These are phyloP conservation scores for Drosophila flavopinicola DNA, from an alignment of 2,888 invertebrate genomes.

Conservation along the genomic window DNA sequence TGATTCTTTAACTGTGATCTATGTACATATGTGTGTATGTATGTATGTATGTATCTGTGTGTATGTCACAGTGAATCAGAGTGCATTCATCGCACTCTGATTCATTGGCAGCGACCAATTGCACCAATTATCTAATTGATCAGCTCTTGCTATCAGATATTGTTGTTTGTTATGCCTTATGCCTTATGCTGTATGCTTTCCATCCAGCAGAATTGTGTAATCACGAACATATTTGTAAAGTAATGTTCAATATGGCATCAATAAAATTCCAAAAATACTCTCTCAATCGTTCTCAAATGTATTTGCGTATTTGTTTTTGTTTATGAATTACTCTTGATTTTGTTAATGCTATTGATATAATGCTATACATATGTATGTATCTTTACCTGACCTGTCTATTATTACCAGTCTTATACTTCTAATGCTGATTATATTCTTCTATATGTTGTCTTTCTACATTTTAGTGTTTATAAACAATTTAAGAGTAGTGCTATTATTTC, in stretches of 20 bases:
- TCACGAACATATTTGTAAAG: no score
- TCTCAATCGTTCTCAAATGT: background rate
- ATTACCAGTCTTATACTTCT: no score
- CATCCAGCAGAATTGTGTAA: no score
- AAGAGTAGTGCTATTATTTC: no score
- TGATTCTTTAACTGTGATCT: slow-evolving; percentile 16
- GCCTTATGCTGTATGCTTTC: background rate
- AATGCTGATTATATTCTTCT: no score
- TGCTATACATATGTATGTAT: no score
- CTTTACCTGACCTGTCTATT: no score
- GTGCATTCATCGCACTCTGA: slow-evolving; percentile 26
- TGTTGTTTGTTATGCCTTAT: background rate
- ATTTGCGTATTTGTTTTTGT: background rate
- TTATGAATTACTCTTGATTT: background rate
- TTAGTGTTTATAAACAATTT: no score
- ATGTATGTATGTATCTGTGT: background rate
- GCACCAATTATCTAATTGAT: slow-evolving; percentile 29
- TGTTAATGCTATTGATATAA: no score
- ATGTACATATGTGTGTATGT: background rate
- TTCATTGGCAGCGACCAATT: slow-evolving; percentile 13
- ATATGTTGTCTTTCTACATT: no score
- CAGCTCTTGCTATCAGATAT: slow-evolving; percentile 1
- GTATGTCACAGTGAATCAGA: slow-evolving; percentile 29
- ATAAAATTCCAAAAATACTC: background rate
- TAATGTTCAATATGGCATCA: background rate